Evolutionary conservation across 2,888 invertebrate species (phyloP).

Genomic region (Acleris laterana): DNA sequence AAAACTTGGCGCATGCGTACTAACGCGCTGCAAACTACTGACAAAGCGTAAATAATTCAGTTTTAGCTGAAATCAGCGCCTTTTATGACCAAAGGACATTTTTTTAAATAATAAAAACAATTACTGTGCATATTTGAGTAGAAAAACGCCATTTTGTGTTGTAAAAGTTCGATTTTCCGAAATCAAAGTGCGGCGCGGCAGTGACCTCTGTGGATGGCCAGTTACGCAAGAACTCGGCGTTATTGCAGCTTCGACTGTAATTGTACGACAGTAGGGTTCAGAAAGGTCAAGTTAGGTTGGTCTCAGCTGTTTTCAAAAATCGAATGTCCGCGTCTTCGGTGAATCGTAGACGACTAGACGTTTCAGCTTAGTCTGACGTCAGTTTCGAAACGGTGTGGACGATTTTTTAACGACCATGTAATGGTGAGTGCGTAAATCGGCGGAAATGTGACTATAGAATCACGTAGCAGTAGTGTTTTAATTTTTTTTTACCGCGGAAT

Average conservation of each 20-base stretch:
- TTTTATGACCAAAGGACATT: not conserved
- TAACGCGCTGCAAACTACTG: conserved; percentile 39
- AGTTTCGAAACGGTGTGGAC: conserved; percentile 62
- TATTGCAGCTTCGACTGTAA: conserved; percentile 19
- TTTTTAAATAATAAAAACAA: conserved; percentile 2
- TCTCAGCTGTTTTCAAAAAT: conserved; percentile 77
- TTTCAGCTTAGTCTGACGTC: conserved; percentile 65
- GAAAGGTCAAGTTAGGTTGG: conserved; percentile 55
- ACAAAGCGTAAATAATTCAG: conserved; percentile 61
- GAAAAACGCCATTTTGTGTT: not conserved
- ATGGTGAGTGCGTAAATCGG: conserved; percentile 71
- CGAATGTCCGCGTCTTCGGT: conserved; percentile 59
- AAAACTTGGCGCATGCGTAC: conserved; percentile 68
- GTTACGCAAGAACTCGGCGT: conserved; percentile 22
- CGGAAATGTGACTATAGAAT: conserved; percentile 56
- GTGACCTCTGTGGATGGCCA: conserved; percentile 36
- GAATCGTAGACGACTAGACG: conserved; percentile 42
- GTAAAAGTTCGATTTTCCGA: conserved; percentile 31
- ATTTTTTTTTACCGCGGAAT: conserved; percentile 54
- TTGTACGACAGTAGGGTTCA: conserved; percentile 16
- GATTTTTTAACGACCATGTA: conserved; percentile 66
- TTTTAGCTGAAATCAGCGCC: conserved; percentile 3
- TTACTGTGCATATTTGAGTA: not conserved
- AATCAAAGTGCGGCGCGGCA: conserved; percentile 33
- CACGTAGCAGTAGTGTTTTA: conserved; percentile 51